phyloP scores from a whole-genome alignment of 1,140 invertebrate genomes.

The Lysiphlebus fabarum region DNA sequence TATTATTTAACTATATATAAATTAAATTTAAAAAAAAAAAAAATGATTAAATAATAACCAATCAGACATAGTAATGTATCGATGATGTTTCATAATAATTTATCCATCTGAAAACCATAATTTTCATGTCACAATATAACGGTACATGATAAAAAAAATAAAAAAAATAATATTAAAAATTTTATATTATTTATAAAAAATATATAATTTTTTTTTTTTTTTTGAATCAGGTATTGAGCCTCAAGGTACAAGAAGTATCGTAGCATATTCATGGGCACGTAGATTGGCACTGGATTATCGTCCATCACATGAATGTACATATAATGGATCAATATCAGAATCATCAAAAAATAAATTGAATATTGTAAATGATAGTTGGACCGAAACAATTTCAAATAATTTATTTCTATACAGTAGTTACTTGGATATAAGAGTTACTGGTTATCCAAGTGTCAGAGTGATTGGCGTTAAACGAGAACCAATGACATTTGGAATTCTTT shows the following conservation, averaged over 20 bases:
- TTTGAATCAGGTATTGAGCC: slow-evolving; percentile 37
- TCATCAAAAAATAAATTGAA: slow-evolving; percentile 33
- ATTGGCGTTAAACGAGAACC: slow-evolving; percentile 49
- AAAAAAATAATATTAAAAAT: too few species aligned
- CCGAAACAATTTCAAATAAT: slow-evolving; percentile 46
- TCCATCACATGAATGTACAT: slow-evolving; percentile 43
- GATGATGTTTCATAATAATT: not conserved
- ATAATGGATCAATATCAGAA: slow-evolving; percentile 16
- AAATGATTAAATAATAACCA: too few species aligned
- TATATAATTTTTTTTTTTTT: not conserved
- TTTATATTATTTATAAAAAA: too few species aligned
- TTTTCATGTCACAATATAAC: not conserved
- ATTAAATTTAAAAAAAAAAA: too few species aligned
- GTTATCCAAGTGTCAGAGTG: slow-evolving; percentile 48
- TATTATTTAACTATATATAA: too few species aligned
- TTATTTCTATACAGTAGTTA: slow-evolving; percentile 49
- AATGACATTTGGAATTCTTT: slow-evolving; percentile 39
- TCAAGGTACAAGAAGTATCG: slow-evolving; percentile 46
- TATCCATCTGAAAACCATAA: not conserved
- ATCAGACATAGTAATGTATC: too few species aligned
- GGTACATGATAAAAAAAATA: not conserved
- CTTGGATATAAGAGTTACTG: slow-evolving; percentile 45
- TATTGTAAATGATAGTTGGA: slow-evolving; percentile 38
- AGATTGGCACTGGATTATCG: slow-evolving; percentile 53
- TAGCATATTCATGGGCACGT: slow-evolving; percentile 50